Percentiles rank a stretch among this genome's conserved stretches.
These are phyloP conservation scores for Serranus cabrilla DNA, from an alignment of 2,797 vertebrate genomes.

Conservation along the genomic window DNA sequence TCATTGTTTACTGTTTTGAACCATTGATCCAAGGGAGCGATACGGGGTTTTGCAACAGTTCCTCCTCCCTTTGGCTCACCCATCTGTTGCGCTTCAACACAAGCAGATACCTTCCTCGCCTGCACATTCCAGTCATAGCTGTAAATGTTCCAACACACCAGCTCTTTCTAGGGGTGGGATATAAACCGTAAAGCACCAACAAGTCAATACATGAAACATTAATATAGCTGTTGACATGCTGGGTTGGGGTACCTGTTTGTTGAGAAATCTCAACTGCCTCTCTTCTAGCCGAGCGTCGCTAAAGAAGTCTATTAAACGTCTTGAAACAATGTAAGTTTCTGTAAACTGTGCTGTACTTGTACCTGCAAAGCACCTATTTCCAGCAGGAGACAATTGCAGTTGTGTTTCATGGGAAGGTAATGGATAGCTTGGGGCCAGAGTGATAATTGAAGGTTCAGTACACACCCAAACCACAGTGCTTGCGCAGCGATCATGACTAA, in stretches of 20 bases:
- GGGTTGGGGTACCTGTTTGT: slow-evolving; percentile 14
- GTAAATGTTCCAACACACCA: slow-evolving; percentile 68
- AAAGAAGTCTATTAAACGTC: background rate
- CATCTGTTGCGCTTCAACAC: slow-evolving; percentile 64
- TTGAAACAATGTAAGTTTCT: slow-evolving; percentile 8
- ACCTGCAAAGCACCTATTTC: slow-evolving; percentile 14
- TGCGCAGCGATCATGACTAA: slow-evolving; percentile 1
- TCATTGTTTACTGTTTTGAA: slow-evolving; percentile 10
- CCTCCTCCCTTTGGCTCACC: slow-evolving; percentile 29
- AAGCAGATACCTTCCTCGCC: slow-evolving; percentile 63
- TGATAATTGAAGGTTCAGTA: slow-evolving; percentile 11
- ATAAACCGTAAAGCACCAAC: slow-evolving; percentile 56
- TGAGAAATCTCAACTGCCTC: slow-evolving; percentile 7
- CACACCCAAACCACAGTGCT: slow-evolving; percentile 42
- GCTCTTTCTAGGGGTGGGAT: slow-evolving; percentile 47
- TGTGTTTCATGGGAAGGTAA: slow-evolving; percentile 29
- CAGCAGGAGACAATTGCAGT: background rate
- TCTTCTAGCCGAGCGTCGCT: background rate
- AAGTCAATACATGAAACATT: slow-evolving; percentile 72
- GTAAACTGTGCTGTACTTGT: background rate
- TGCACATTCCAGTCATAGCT: slow-evolving; percentile 84
- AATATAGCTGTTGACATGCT: slow-evolving; percentile 15
- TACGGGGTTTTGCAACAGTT: slow-evolving; percentile 41
- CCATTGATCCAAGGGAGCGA: slow-evolving; percentile 31
- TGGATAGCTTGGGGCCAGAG: slow-evolving; percentile 6